phyloP scores from a whole-genome alignment of 2,113 vertebrate species.

The Eudyptes chrysolophus region DNA sequence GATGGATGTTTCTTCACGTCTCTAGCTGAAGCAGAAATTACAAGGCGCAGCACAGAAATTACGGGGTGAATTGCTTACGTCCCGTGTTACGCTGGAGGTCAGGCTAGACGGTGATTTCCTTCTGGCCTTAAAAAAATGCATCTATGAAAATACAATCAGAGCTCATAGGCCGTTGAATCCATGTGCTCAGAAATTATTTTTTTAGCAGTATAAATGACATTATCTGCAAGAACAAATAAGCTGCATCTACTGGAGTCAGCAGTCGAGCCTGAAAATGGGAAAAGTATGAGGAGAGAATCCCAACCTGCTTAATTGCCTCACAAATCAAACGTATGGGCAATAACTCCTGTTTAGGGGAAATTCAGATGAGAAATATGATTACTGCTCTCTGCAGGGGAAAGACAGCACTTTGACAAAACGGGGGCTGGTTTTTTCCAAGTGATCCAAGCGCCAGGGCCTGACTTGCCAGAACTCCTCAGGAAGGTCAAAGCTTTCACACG shows the following conservation, averaged over 20 bases:
- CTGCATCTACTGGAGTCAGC: not conserved
- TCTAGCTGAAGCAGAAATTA: not conserved
- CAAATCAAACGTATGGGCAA: conserved; percentile 36
- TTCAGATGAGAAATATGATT: conserved; percentile 20
- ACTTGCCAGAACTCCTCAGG: not conserved
- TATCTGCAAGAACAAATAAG: conserved; percentile 10
- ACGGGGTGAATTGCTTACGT: not conserved
- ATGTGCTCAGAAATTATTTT: not conserved
- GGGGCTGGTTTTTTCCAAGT: not conserved
- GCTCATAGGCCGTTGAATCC: not conserved
- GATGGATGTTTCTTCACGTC: not conserved
- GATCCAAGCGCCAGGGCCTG: not conserved
- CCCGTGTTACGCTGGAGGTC: not conserved
- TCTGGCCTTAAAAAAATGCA: not conserved
- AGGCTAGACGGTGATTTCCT: not conserved
- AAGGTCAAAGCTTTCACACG: not conserved
- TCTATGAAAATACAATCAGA: conserved; percentile 2
- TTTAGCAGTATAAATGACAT: conserved; percentile 10
- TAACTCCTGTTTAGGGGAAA: conserved; percentile 17
- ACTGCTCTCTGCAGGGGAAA: not conserved
- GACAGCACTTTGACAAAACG: not conserved
- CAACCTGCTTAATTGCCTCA: conserved; percentile 28
- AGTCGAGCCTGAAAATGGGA: not conserved
- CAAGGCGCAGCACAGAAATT: not conserved
- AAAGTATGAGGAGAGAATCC: conserved; percentile 14